Evolutionary conservation across 2,797 vertebrate species (phyloP), one percentile per base, ranked within the genome.

Genomic region (Enteromius argenteus): DNA sequence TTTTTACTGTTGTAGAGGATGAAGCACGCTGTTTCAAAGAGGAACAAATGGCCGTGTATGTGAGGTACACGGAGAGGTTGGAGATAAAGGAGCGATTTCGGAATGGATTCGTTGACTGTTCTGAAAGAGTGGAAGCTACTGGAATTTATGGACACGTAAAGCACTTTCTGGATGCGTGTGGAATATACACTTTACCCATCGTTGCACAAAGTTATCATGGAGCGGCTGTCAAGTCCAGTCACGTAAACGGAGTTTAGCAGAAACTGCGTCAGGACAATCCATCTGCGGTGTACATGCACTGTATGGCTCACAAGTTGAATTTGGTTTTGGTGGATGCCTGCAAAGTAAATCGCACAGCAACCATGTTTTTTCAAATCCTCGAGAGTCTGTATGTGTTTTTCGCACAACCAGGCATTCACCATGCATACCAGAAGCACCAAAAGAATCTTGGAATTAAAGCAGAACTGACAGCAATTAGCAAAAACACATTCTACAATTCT

Each of bases 401-500:
- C 46, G 21, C 27, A n/a, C 72, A 76, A 67, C 60, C 72, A 32
- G 80, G 27, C 7, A 83, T 46, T 51, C 73, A 83, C 46, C 30
- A 53, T 56, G 81, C 73, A 60, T 67, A 64, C 21, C 21, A 74
- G 35, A 44, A 67, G 81, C 73, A 74, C 27, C 60, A 75, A 49
- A 76, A 76, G 49, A 13, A 83, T 60, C 73, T 77, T 19, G 71
- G 56, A 44, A n/a, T 73, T 51, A 73, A 81, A 81, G 80, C 53
- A 4, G 53, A 81, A 35, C 51, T 81, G 9, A 56, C 51, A 17
- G 51, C 68, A 67, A 1, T 73, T 42, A 42, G 39, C 9, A n/a
- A n/a, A n/a, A n/a, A n/a, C n/a, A n/a, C n/a, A n/a, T n/a, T n/a
- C n/a, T n/a, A n/a, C n/a, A n/a, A n/a, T n/a, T n/a, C n/a, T n/a